A percentile compares a stretch with the other conserved stretches of the same genome.
These are phyloP conservation scores for Microcebus tavaratra DNA, from an alignment of 2,113 vertebrate species.

Conservation along the genomic window DNA sequence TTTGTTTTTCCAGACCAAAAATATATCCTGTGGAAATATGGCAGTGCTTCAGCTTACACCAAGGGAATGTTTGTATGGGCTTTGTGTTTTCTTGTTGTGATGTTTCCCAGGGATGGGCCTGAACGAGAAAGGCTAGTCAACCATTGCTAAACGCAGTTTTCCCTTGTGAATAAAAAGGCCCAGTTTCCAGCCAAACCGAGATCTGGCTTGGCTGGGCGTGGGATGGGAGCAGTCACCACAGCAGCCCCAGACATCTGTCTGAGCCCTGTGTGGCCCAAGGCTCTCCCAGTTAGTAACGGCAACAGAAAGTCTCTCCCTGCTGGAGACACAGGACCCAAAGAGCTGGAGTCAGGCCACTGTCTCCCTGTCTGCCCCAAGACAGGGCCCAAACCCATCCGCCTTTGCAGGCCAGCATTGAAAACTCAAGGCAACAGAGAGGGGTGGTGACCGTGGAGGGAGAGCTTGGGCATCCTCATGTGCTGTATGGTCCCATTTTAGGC, in stretches of 20 bases:
- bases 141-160: neutral
- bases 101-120: constrained; percentile 14
- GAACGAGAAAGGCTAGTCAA: neutral
- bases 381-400: neutral
- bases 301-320: neutral
- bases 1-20: constrained; percentile 33
- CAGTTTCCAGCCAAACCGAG: neutral
- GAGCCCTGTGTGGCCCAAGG: constrained; percentile 53
- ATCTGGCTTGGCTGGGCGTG: neutral
- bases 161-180: neutral
- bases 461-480: neutral
- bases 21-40: neutral
- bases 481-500: neutral
- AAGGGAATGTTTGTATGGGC: neutral
- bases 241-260: constrained; percentile 28
- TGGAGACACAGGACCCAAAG: neutral
- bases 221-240: neutral
- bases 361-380: neutral
- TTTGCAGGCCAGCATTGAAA: constrained; percentile 51
- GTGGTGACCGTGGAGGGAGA: neutral
- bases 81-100: neutral
- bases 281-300: neutral
- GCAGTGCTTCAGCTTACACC: neutral
- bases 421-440: neutral
- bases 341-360: accelerated